Conservation (phyloP, 2,113 vertebrate species). For the Glaucidium brasilianum region DNA sequence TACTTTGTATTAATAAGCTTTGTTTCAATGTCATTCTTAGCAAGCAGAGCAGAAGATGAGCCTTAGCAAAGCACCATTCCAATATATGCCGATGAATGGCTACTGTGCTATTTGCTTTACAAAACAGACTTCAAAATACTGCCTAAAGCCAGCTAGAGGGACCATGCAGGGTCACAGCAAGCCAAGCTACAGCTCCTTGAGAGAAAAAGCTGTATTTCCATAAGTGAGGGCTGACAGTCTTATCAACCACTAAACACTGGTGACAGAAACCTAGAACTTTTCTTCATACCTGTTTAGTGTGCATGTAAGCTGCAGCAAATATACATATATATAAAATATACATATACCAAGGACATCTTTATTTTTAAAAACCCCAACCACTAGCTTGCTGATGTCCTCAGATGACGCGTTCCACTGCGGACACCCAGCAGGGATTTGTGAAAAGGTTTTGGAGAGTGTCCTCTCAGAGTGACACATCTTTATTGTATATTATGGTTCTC, state of each 20-base stretch:
- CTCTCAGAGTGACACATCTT: neutral
- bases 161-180: neutral
- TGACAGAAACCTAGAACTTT: neutral
- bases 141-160: neutral
- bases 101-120: neutral
- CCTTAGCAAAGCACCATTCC: neutral
- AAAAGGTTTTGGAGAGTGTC: neutral
- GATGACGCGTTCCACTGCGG: neutral
- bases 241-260: neutral
- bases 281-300: neutral
- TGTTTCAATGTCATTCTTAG: neutral
- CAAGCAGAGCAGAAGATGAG: conserved; percentile 11
- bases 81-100: neutral
- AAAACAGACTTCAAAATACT: neutral
- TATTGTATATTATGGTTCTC: neutral
- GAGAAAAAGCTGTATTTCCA: neutral
- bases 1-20: conserved; percentile 27
- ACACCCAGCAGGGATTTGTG: neutral
- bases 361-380: neutral
- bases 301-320: neutral
- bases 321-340: too few species aligned
- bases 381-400: neutral
- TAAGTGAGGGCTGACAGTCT: neutral
- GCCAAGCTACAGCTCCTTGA: neutral
- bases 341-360: neutral